Percentiles rank a stretch among this genome's conserved stretches.
These are phyloP conservation scores for Todiramphus chloris DNA, from an alignment of 2,113 vertebrate species.

Conservation along the genomic window DNA sequence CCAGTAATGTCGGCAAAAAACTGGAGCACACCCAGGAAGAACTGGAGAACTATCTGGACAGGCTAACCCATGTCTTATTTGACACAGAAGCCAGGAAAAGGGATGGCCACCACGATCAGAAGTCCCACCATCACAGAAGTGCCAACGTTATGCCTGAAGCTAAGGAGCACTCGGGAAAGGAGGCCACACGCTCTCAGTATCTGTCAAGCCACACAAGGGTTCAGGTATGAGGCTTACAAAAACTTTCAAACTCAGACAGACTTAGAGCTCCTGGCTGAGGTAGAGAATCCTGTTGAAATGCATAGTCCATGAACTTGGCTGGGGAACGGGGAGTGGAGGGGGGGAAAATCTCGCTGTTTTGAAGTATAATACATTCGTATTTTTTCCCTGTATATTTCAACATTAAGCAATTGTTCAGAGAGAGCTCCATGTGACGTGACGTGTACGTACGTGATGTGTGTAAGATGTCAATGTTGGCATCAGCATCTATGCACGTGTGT, in stretches of 20 bases:
- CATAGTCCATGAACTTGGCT: neutral
- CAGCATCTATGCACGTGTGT: neutral
- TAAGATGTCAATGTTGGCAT: neutral
- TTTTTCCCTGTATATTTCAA: neutral
- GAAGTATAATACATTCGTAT: neutral
- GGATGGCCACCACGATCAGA: neutral
- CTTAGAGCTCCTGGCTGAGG: neutral
- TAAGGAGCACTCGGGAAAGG: neutral
- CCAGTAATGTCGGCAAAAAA: neutral
- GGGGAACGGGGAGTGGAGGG: neutral
- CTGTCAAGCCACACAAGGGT: neutral
- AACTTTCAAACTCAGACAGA: neutral
- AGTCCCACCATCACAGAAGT: neutral
- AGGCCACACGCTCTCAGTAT: neutral
- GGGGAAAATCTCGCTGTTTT: accelerated
- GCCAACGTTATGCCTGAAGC: neutral
- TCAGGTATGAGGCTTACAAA: slow-evolving; percentile 8
- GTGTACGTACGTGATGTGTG: accelerated
- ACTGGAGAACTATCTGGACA: slow-evolving; percentile 47
- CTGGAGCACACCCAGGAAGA: slow-evolving; percentile 50
- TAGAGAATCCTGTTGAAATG: neutral
- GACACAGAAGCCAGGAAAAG: slow-evolving; percentile 1
- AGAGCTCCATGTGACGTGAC: neutral
- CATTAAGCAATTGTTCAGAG: neutral
- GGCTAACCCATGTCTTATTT: slow-evolving; percentile 31